Evolutionary conservation across 2,113 vertebrate genomes (phyloP).

Genomic region (Lipophrys pholis): DNA sequence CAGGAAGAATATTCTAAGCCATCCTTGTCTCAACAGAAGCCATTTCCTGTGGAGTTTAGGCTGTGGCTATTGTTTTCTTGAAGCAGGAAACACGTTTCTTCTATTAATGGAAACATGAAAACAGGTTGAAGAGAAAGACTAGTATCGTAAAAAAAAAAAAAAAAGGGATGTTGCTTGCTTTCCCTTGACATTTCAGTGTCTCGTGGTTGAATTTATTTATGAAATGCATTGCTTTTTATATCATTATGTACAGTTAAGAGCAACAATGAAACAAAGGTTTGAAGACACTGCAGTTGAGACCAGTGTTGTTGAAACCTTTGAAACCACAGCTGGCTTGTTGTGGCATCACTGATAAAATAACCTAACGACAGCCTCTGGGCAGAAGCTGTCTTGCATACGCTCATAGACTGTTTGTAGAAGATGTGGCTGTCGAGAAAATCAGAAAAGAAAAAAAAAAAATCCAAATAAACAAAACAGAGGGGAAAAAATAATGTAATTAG

Average conservation of each 20-base stretch:
- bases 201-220: background rate
- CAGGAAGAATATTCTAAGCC: background rate
- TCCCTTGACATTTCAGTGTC: background rate
- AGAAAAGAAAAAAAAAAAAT: too few species aligned
- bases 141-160: background rate
- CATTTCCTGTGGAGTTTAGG: background rate
- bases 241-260: background rate
- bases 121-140: background rate
- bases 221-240: background rate
- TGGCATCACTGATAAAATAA: constrained; percentile 35
- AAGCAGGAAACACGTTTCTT: background rate
- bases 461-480: background rate
- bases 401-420: constrained; percentile 11
- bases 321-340: constrained; percentile 29
- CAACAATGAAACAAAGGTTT: constrained; percentile 15
- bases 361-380: constrained; percentile 36
- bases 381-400: constrained; percentile 25
- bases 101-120: background rate
- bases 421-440: too few species aligned
- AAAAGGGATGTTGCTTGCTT: background rate
- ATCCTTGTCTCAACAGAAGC: background rate
- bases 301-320: constrained; percentile 15
- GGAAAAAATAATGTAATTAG: background rate
- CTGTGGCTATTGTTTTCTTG: background rate
- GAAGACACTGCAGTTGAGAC: background rate